Evolutionary conservation across 2,888 invertebrate genomes (phyloP).

Genomic region (Agriopis aurantiaria): DNA sequence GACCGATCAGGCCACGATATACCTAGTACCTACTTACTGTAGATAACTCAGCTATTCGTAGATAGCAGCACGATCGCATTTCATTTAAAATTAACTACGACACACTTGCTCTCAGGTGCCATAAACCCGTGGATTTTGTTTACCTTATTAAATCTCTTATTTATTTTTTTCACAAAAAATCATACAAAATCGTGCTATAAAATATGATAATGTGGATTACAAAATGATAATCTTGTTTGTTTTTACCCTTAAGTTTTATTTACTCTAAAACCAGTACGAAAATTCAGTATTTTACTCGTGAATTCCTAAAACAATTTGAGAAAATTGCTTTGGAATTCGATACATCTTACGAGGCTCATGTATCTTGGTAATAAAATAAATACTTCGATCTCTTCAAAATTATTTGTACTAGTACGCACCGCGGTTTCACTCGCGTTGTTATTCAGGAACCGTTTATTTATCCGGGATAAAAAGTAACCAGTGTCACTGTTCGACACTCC

Average conservation of each 20-base stretch:
- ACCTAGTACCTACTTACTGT: background rate
- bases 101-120: conserved; percentile 26
- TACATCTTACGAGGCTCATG: too few species aligned
- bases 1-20: conserved; percentile 53
- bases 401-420: too few species aligned
- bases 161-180: background rate
- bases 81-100: conserved; percentile 41
- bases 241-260: background rate
- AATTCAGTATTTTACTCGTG: too few species aligned
- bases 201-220: conserved; percentile 2
- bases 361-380: too few species aligned
- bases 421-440: too few species aligned
- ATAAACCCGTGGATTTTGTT: conserved; percentile 27
- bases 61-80: conserved; percentile 57
- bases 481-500: too few species aligned
- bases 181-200: background rate
- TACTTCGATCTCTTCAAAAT: too few species aligned
- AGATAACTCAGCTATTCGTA: conserved; percentile 33
- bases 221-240: background rate
- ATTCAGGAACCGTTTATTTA: too few species aligned
- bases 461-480: too few species aligned
- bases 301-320: too few species aligned
- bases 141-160: conserved; percentile 6
- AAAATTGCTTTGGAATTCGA: too few species aligned
- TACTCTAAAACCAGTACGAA: too few species aligned